Base-by-base conservation (phyloP, 2,797 vertebrate species). In the Cichlasoma orientale region DNA sequence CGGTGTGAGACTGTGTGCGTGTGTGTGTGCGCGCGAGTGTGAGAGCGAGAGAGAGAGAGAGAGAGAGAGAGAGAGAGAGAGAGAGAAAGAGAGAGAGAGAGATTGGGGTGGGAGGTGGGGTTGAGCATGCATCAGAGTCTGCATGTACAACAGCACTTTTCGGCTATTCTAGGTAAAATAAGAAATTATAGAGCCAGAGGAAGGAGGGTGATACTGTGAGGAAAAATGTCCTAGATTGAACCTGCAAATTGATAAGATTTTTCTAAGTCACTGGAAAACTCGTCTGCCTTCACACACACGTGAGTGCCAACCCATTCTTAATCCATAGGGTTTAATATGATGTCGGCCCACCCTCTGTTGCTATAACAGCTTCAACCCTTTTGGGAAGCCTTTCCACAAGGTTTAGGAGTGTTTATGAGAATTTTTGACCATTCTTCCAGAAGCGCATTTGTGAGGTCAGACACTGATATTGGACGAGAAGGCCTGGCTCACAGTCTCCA, bases 121-220 rank as follows among this genome's bases (percentile, higher is more conserved):
- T 78, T 52, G 56, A 75, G 89, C 90, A 90, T 90, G 92, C 85
- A 78, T 81, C 78, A 83, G 78, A 84, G 84, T 83, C 72, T 87
- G 91, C 87, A 88, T 89, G 89, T 78, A 77, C 63, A 68, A 29
- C 18, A 85, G 80, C 72, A 83, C 44, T 50, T 50, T 5, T 1
- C 3, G 44, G 63, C 25, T 18, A 0, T 29, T 68, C 41, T 50
- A 68, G 44, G 63, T 68, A 68, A 68, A 50, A 29, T 56, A 16
- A 63, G 7, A 16, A 50, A 0, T 41, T 68, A 18, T 29, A 29
- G 25, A 68, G 63, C 41, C 16, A 68, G 63, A 10, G 4, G 19
- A 50, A 19, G 25, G 63, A 68, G 18, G 18, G 23, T 19, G 29
- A 50, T 66, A 66, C 44, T 66, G 0, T 19, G 63, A 68, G 41